A percentile compares a stretch with the other conserved stretches of the same genome.
phyloP scores from a whole-genome alignment of 2,797 vertebrate species.

The Gymnothorax javanicus region DNA sequence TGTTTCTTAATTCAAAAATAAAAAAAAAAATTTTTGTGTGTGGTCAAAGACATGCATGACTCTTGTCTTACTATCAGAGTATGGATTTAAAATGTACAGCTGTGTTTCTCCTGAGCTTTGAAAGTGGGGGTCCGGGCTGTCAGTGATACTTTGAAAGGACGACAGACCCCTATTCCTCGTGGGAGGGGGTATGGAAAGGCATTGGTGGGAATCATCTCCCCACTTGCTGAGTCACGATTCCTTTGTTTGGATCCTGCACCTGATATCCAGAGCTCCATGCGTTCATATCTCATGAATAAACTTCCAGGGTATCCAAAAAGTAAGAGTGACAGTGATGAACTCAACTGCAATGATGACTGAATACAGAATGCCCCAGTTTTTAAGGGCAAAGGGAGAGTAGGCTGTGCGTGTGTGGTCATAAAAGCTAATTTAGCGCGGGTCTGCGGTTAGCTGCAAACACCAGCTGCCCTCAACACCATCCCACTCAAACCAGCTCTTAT shows the following conservation, averaged over 20 bases:
- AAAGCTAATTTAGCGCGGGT: conserved; percentile 43
- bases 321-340: conserved; percentile 18
- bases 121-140: conserved; percentile 61
- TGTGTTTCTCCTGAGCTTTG: not conserved
- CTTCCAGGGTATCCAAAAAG: not conserved
- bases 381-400: conserved; percentile 35
- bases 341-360: conserved; percentile 9
- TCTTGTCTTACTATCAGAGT: not conserved
- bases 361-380: not conserved
- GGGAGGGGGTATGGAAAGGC: conserved; percentile 13
- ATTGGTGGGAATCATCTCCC: conserved; percentile 31
- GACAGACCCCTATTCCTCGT: conserved; percentile 10
- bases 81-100: conserved; percentile 11
- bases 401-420: conserved; percentile 42
- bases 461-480: conserved; percentile 22
- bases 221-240: conserved; percentile 58
- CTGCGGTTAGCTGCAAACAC: conserved; percentile 37
- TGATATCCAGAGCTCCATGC: conserved; percentile 54
- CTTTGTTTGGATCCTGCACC: conserved; percentile 56
- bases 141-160: conserved; percentile 60
- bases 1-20: not conserved
- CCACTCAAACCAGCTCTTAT: conserved; percentile 11
- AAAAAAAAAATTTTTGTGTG: not conserved
- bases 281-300: conserved; percentile 32
- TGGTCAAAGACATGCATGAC: not conserved